Evolutionary conservation across 2,888 invertebrate species (phyloP).

Genomic region (Scelioninae gen. 1): DNA sequence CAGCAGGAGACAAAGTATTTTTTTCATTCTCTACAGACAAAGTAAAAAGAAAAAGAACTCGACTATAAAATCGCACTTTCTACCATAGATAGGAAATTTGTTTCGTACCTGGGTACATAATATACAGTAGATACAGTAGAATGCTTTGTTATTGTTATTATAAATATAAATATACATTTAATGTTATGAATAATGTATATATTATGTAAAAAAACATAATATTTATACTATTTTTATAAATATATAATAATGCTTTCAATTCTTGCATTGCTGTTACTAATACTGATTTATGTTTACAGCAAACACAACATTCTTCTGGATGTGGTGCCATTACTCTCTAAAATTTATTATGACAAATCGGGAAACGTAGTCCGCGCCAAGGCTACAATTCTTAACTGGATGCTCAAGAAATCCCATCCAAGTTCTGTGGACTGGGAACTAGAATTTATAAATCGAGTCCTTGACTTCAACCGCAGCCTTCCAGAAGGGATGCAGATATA

Average conservation of each 20-base stretch:
- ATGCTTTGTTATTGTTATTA: too few relatives aligned
- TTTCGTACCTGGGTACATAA: too few relatives aligned
- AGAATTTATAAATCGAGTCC: conserved; percentile 77
- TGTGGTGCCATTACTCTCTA: conserved; percentile 78
- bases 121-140: too few relatives aligned
- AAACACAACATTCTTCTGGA: conserved; percentile 75
- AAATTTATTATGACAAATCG: conserved; percentile 75
- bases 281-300: conserved; percentile 1
- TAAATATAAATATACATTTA: too few relatives aligned
- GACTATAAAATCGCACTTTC: too few relatives aligned
- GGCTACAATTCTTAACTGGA: conserved; percentile 82
- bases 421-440: conserved; percentile 79
- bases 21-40: too few relatives aligned
- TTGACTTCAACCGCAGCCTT: conserved; percentile 76
- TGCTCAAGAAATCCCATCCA: conserved; percentile 78
- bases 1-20: too few relatives aligned
- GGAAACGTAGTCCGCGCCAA: conserved; percentile 78
- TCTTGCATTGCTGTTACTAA: background rate
- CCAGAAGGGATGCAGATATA: conserved; percentile 80
- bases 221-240: background rate
- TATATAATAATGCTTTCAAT: background rate
- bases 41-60: too few relatives aligned
- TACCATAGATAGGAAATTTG: too few relatives aligned
- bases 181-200: too few relatives aligned
- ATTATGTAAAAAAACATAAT: too few relatives aligned